Conservation (phyloP, 1,140 invertebrate genomes). For the Pogonomyrmex californicus region DNA sequence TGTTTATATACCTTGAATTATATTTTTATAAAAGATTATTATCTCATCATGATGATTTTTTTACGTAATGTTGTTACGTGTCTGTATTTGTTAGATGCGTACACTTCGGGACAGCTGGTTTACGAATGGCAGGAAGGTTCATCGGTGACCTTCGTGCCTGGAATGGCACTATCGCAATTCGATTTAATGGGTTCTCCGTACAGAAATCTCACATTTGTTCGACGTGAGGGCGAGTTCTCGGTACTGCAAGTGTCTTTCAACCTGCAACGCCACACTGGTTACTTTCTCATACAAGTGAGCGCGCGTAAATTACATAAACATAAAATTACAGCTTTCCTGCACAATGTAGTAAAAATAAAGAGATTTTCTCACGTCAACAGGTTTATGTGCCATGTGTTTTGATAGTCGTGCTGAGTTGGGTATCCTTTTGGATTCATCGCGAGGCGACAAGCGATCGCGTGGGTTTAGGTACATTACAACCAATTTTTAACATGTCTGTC, state of each 20-base stretch:
- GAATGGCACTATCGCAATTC: conserved; percentile 97
- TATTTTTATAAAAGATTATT: neutral
- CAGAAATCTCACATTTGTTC: conserved; percentile 92
- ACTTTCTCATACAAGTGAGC: conserved; percentile 94
- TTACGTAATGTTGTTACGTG: neutral
- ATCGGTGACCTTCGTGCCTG: conserved; percentile 94
- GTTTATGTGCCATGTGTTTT: conserved; percentile 98
- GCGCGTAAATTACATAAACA: neutral
- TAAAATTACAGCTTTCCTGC: neutral
- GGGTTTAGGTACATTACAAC: conserved; percentile 88
- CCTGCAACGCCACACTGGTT: conserved; percentile 95
- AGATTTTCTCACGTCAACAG: conserved; percentile 81
- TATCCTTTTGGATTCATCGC: conserved; percentile 98
- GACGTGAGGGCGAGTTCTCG: conserved; percentile 95
- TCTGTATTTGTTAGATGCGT: conserved; percentile 91
- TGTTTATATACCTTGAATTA: neutral
- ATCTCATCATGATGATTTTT: neutral
- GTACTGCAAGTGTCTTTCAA: conserved; percentile 97
- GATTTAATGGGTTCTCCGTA: conserved; percentile 95
- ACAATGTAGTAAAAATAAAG: neutral
- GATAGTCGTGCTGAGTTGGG: conserved; percentile 98
- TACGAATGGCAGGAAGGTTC: conserved; percentile 96
- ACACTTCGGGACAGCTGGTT: conserved; percentile 94
- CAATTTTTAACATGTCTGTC: neutral
- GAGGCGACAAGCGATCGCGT: conserved; percentile 95